Evolutionary conservation across 2,797 vertebrate genomes (phyloP).

Genomic region (Leptoclinus maculatus): DNA sequence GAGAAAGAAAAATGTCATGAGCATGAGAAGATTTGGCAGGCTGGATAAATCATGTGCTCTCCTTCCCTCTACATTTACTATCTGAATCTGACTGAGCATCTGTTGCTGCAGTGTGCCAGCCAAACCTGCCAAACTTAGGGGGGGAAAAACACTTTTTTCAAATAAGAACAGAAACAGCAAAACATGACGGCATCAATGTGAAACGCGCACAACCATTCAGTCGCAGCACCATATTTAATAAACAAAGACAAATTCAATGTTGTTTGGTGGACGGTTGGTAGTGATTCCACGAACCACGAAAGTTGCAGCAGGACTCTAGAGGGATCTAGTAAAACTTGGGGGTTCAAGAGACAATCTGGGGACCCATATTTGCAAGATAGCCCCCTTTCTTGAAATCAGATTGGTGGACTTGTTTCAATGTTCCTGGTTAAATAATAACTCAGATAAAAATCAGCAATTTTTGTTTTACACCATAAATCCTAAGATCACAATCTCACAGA

Average conservation of each 20-base stretch:
- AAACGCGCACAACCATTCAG: neutral
- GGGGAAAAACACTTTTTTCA: neutral
- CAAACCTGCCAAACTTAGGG: neutral
- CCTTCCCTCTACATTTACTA: neutral
- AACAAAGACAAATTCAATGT: neutral
- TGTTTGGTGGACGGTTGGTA: neutral
- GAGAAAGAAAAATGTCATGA: neutral
- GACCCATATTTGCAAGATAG: neutral
- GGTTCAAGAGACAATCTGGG: neutral
- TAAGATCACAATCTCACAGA: constrained; percentile 28
- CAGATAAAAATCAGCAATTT: constrained; percentile 13
- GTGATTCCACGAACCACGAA: neutral
- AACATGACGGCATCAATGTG: neutral
- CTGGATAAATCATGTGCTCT: neutral
- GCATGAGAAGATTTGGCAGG: neutral
- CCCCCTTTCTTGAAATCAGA: neutral
- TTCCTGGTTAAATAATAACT: constrained; percentile 17
- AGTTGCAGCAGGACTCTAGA: neutral
- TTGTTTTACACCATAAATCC: constrained; percentile 27
- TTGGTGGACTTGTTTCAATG: neutral
- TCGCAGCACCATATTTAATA: neutral
- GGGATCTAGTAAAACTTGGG: neutral
- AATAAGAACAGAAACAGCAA: neutral
- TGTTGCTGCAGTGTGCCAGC: constrained; percentile 12
- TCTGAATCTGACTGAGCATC: constrained; percentile 11